phyloP scores from a whole-genome alignment of 2,797 vertebrate species.

The Lacerta bilineata region DNA sequence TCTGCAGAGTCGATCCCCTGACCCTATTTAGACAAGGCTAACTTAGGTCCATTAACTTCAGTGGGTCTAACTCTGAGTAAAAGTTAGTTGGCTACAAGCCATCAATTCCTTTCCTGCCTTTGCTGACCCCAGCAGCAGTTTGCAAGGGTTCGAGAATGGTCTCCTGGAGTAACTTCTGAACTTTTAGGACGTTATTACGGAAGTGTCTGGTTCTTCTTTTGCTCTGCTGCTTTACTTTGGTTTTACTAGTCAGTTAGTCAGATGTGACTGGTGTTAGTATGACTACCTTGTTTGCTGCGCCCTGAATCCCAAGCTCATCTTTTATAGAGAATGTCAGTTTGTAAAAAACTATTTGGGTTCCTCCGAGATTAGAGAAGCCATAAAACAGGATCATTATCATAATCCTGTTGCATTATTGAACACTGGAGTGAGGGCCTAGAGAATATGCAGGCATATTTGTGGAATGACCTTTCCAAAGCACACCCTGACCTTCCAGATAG shows the following conservation, averaged over 20 bases:
- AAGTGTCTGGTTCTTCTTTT: neutral
- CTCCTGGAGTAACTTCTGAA: no score
- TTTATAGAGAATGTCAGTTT: conserved; percentile 62
- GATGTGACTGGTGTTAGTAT: conserved; percentile 25
- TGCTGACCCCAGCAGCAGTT: neutral
- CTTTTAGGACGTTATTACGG: neutral
- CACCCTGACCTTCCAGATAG: conserved; percentile 55
- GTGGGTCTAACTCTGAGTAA: no score
- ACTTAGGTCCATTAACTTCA: no score
- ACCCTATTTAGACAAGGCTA: no score
- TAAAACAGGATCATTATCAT: conserved; percentile 71
- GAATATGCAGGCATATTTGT: conserved; percentile 64
- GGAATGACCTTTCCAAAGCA: conserved; percentile 71
- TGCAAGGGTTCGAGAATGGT: neutral
- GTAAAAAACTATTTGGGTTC: conserved; percentile 65
- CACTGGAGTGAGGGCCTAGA: conserved; percentile 56
- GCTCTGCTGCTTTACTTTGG: no score
- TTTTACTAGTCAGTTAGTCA: neutral
- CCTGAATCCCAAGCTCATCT: conserved; percentile 45
- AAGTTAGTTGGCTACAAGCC: no score
- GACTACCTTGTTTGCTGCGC: conserved; percentile 18
- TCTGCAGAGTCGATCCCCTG: no score
- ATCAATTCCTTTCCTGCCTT: neutral
- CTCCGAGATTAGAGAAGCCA: conserved; percentile 65
- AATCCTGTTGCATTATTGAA: conserved; percentile 66